Percentiles rank a stretch among this genome's conserved stretches.
Evolutionary conservation across 2,888 invertebrate species (phyloP).

Genomic region (Adineta ricciae): DNA sequence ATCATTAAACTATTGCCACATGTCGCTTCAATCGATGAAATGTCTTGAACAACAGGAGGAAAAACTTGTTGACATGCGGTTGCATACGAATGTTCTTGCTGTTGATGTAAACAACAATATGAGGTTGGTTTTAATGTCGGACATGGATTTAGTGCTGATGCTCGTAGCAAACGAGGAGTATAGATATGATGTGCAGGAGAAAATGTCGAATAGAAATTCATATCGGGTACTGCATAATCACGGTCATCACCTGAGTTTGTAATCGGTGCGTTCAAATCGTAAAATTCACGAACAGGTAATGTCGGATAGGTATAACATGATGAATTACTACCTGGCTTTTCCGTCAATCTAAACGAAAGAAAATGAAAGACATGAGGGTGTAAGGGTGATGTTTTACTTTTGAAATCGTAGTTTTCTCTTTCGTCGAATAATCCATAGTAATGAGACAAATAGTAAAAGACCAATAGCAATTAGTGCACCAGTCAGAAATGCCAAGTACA

Average conservation of each 20-base stretch:
- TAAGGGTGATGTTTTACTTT: not conserved
- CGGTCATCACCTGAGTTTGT: not conserved
- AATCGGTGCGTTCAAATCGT: not conserved
- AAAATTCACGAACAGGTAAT: conserved; percentile 3
- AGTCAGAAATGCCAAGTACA: not conserved
- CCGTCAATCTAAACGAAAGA: not conserved
- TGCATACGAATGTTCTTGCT: not conserved
- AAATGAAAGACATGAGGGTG: too few species aligned
- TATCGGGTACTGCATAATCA: not conserved
- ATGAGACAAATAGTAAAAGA: not conserved
- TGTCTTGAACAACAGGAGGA: conserved; percentile 57
- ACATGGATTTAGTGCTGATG: not conserved
- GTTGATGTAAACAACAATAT: not conserved
- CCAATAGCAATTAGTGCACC: not conserved
- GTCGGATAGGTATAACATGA: conserved; percentile 2
- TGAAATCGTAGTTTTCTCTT: conserved; percentile 8
- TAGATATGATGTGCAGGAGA: not conserved
- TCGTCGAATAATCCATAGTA: not conserved
- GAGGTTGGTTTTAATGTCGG: not conserved
- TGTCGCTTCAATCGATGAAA: conserved; percentile 43
- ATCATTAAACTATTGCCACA: conserved; percentile 55
- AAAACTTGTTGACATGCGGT: conserved; percentile 48
- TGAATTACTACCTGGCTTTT: not conserved
- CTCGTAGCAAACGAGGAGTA: not conserved
- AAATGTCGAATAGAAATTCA: conserved; percentile 9